phyloP scores from a whole-genome alignment of 2,888 invertebrate species.

The Amblyjoppa proteus region DNA sequence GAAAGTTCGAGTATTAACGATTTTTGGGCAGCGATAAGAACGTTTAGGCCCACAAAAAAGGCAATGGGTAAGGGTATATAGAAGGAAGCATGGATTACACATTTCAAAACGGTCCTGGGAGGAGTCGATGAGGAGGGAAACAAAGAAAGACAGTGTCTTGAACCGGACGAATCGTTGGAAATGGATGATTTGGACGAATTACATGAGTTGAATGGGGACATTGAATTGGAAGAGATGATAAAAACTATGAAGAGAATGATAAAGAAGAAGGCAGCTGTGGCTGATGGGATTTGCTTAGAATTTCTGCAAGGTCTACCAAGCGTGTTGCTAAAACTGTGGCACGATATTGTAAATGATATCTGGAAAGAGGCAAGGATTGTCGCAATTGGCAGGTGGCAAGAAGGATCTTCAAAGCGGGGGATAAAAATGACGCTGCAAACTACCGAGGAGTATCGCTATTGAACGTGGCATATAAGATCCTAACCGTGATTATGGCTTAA shows the following conservation, averaged over 20 bases:
- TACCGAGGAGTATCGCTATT: conserved; percentile 58
- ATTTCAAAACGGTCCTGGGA: conserved; percentile 4
- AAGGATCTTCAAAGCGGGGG: conserved; percentile 53
- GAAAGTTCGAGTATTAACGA: too few relatives aligned
- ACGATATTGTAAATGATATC: conserved; percentile 28
- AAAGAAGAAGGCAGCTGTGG: conserved; percentile 50
- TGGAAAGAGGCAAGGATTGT: conserved; percentile 47
- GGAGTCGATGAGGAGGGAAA: background rate
- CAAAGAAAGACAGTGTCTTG: background rate
- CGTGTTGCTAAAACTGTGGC: background rate
- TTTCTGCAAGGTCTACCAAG: conserved; percentile 14
- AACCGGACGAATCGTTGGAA: background rate
- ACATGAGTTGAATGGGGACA: conserved; percentile 42
- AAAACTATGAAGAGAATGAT: conserved; percentile 41
- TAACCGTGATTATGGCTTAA: conserved; percentile 52
- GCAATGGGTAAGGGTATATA: too few relatives aligned
- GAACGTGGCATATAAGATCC: conserved; percentile 53
- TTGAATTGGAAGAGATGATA: conserved; percentile 29
- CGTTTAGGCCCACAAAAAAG: too few relatives aligned
- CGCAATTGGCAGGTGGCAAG: conserved; percentile 48
- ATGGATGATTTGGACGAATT: conserved; percentile 8
- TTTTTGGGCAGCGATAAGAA: too few relatives aligned
- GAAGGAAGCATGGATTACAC: background rate
- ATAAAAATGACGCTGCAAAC: conserved; percentile 32
- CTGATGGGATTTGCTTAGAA: conserved; percentile 48